Evolutionary conservation across 2,888 invertebrate species (phyloP), one percentile per base, ranked within the genome.

Genomic region (Alsophila aescularia): DNA sequence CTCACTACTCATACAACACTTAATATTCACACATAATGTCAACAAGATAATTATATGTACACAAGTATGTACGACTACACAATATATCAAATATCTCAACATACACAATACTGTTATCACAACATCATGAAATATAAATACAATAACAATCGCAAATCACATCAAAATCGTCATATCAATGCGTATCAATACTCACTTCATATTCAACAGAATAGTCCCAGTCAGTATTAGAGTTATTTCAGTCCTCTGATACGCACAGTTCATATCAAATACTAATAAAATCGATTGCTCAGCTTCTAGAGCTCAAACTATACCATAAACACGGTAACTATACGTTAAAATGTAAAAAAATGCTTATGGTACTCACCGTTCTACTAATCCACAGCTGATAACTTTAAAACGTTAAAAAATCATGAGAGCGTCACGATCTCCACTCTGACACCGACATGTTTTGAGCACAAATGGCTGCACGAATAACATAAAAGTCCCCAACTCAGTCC

Each of bases 391-490:
- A 67, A 68, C 76, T 75, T 77, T 72, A 67, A 78, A 83, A 82
- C 79, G 75, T 79, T 78, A 77, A 82, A 82, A 83, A 81, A 81
- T 81, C 75, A 74, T 74, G 79, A 77, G 72, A 87, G 80, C 80
- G 82, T 80, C 83, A 80, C 83, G 73, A 82, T 40, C 44, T 77
- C 80, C 79, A 79, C 67, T 75, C 76, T n/a, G n/a, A 73, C 83
- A 77, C 75, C 84, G 88, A 88, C 89, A 88, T 89, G 78, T 87
- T 88, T 85, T 79, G 74, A 73, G 73, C 76, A 79, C 80, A 81
- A 88, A 87, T 89, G 90, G 89, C 81, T 81, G 85, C 84, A 81
- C 83, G 87, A 85, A 86, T 87, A 85, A 84, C 81, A 81, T 81
- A 75, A 77, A 79, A 84, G 84, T 78, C 75, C 79, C 77, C 75